Conservation (phyloP, 2,113 vertebrate species). For the Hippoglossus stenolepis region DNA sequence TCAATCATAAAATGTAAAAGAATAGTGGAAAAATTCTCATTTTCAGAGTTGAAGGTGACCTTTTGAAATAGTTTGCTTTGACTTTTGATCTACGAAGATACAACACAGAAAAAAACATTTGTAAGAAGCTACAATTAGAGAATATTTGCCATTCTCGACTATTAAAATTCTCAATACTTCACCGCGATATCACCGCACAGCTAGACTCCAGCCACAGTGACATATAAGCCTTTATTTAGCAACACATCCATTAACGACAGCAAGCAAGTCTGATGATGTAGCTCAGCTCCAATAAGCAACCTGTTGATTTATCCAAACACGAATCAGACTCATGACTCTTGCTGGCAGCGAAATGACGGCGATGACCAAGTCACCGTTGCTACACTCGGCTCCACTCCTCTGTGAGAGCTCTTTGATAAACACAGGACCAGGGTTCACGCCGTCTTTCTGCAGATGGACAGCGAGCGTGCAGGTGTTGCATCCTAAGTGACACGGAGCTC, state of each 20-base stretch:
- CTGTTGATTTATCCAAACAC: conserved; percentile 19
- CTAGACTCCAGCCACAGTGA: no score
- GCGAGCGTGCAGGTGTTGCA: conserved; percentile 21
- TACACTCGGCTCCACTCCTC: conserved; percentile 26
- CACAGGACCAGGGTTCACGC: conserved; percentile 13
- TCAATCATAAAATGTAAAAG: not conserved
- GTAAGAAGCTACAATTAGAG: no score
- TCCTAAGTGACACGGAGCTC: conserved; percentile 52
- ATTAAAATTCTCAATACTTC: no score
- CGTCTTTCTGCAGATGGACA: conserved; percentile 11
- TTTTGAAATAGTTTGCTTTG: no score
- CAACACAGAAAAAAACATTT: no score
- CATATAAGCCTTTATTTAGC: no score
- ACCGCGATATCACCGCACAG: no score
- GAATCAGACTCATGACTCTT: conserved; percentile 6
- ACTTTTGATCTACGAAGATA: no score
- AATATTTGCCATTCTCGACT: no score
- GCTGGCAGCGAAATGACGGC: conserved; percentile 1
- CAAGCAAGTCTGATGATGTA: not conserved
- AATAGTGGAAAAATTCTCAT: no score
- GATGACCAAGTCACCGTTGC: conserved; percentile 14
- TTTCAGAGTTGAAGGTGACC: no score
- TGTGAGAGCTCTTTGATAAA: conserved; percentile 44
- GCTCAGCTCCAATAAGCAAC: conserved; percentile 4
- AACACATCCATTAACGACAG: not conserved